phyloP scores from a whole-genome alignment of 2,113 vertebrate genomes.

The Callipepla californica region DNA sequence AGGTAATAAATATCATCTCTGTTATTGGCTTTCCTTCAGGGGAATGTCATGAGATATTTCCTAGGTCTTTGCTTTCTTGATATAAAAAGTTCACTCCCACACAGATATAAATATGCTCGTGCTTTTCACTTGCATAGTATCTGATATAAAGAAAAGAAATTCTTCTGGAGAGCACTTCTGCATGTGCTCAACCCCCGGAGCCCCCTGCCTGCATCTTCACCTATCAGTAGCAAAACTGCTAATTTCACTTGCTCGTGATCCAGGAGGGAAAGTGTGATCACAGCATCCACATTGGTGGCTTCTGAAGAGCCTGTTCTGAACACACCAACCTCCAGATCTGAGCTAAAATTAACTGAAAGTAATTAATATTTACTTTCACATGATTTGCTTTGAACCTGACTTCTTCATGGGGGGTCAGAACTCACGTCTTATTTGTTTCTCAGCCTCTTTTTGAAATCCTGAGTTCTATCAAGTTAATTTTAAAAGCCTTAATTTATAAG shows the following conservation, averaged over 20 bases:
- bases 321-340: not conserved
- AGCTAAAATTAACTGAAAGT: conserved; percentile 23
- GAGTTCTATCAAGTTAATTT: not conserved
- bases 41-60: not conserved
- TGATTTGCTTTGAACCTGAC: not conserved
- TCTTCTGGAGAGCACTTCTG: conserved; percentile 2
- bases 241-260: conserved; percentile 31
- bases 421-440: not conserved
- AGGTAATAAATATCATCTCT: not conserved
- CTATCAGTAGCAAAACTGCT: conserved; percentile 45
- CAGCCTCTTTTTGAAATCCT: not conserved
- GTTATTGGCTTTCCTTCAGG: not conserved
- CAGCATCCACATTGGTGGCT: not conserved
- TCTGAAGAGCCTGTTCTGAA: not conserved
- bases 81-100: not conserved
- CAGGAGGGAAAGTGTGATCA: not conserved
- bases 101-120: not conserved
- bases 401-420: not conserved
- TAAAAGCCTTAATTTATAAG: not conserved
- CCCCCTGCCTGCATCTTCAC: not conserved
- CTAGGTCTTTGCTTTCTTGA: not conserved
- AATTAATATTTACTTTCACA: not conserved
- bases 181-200: not conserved
- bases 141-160: not conserved
- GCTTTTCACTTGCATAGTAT: not conserved